Base-by-base conservation (phyloP, 2,888 invertebrate genomes). In the Acanthosepion esculentum region DNA sequence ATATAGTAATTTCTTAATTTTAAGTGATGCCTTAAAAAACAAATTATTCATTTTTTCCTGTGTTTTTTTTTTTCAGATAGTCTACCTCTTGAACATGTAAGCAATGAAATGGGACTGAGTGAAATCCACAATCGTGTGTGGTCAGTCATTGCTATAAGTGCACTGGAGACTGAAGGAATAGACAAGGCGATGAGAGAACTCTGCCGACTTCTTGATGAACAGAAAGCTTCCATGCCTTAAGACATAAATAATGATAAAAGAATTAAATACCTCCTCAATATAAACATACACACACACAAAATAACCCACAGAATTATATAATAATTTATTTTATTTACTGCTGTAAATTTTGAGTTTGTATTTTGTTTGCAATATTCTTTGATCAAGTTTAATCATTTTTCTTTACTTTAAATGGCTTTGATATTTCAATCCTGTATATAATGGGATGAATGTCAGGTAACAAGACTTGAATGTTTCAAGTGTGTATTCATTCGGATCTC, bases 181-280 rank as follows among this genome's bases (percentile, higher is more conserved):
- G 92, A 92, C n/a, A 92, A 92, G 29, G 92, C 92, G 8, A 48
- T 92, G 92, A 48, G 92, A 26, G 92, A 92, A 50, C 50, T 92
- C 29, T 92, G 92, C 20, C 92, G 92, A 33, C 41, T 92, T 48
- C 92, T 92, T 48, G 92, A 92, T 48, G 92, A 92, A 29, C 92
- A 92, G 33, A 48, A 50, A 92, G 92, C 92, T 48, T 92, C 92
- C 92, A 48, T 48, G 48, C 92, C 92, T 48, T 92, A 92, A 33
- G n/a, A n/a, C 12, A 78, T n/a, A 33, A 15, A 91, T 26, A 64
- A 29, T 23, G 33, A 97, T 97, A 95, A 78, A 78, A 78, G 5
- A 78, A n/a, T 4, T 5, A 78, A 78, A 78, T 15, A 78, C 12
- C n/a, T 78, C 5, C n/a, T 15, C n/a, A n/a, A 29, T 78, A 15